Evolutionary conservation across 2,888 invertebrate species (phyloP).

Genomic region (Ichneumoninae sp.): DNA sequence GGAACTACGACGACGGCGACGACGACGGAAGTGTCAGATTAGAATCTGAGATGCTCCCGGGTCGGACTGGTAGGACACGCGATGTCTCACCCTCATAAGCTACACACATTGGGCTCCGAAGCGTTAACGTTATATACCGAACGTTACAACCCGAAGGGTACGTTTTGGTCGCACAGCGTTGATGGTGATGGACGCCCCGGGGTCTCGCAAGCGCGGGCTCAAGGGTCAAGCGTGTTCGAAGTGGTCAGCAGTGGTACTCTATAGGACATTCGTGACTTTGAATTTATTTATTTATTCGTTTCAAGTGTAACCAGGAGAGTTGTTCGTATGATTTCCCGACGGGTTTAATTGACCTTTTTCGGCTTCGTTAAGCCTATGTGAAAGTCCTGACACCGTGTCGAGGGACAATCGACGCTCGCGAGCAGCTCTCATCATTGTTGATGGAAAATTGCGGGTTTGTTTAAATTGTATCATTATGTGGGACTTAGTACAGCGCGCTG

Average conservation of each 20-base stretch:
- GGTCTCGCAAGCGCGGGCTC: constrained; percentile 48
- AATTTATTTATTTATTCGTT: background rate
- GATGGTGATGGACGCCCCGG: constrained; percentile 52
- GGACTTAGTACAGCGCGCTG: background rate
- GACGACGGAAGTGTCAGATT: constrained; percentile 83
- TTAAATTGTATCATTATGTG: constrained; percentile 10
- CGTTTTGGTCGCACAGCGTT: constrained; percentile 62
- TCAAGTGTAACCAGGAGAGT: background rate
- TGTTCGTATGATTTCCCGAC: background rate
- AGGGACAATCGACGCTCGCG: background rate
- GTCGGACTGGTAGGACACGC: constrained; percentile 68
- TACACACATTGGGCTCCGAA: constrained; percentile 18
- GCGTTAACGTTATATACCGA: constrained; percentile 39
- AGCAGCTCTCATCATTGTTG: background rate
- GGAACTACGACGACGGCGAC: constrained; percentile 58
- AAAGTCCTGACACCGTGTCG: constrained; percentile 6
- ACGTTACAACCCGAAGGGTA: constrained; percentile 69
- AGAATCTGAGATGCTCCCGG: constrained; percentile 82
- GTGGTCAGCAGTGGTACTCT: constrained; percentile 55
- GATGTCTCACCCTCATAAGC: constrained; percentile 71
- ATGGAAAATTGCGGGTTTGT: constrained; percentile 1
- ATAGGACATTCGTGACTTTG: background rate
- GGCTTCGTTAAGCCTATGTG: constrained; percentile 1
- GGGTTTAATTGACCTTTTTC: constrained; percentile 8
- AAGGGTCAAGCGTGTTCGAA: constrained; percentile 56